phyloP scores from a whole-genome alignment of 2,797 vertebrate species.

The Harpagifer antarcticus region DNA sequence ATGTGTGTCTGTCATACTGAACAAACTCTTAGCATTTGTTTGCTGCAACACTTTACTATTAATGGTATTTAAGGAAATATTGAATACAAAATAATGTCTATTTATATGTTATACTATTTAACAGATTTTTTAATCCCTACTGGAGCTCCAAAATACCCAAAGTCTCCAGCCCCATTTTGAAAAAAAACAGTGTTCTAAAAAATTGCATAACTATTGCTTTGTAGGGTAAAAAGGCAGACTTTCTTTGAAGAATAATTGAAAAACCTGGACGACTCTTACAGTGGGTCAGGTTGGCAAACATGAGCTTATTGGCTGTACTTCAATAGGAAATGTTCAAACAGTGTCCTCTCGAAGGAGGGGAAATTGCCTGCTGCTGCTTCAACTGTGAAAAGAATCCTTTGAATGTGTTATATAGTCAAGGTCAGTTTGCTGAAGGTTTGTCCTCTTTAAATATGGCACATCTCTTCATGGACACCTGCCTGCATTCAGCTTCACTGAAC shows the following conservation, averaged over 20 bases:
- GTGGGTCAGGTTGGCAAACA: background rate
- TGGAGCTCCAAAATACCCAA: too few species aligned
- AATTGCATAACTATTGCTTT: background rate
- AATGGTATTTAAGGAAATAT: too few species aligned
- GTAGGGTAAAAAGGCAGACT: background rate
- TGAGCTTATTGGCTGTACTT: background rate
- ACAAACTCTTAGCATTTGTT: too few species aligned
- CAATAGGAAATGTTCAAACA: conserved; percentile 14
- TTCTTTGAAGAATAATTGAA: background rate
- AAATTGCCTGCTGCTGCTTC: conserved; percentile 17
- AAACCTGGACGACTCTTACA: background rate
- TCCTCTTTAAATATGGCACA: conserved; percentile 5
- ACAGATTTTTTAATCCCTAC: too few species aligned
- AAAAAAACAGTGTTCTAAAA: too few species aligned
- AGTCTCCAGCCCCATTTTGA: too few species aligned
- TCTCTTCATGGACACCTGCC: conserved; percentile 7
- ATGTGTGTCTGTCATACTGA: too few species aligned
- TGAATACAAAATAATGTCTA: too few species aligned
- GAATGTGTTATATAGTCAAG: conserved; percentile 41
- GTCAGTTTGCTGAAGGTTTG: conserved; percentile 31
- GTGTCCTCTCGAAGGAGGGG: background rate
- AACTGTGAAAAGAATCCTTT: conserved; percentile 24
- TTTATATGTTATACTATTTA: too few species aligned
- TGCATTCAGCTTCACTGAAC: conserved; percentile 8
- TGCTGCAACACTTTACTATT: too few species aligned